phyloP scores from a whole-genome alignment of 2,888 invertebrate species.

The Drosophila histrio region DNA sequence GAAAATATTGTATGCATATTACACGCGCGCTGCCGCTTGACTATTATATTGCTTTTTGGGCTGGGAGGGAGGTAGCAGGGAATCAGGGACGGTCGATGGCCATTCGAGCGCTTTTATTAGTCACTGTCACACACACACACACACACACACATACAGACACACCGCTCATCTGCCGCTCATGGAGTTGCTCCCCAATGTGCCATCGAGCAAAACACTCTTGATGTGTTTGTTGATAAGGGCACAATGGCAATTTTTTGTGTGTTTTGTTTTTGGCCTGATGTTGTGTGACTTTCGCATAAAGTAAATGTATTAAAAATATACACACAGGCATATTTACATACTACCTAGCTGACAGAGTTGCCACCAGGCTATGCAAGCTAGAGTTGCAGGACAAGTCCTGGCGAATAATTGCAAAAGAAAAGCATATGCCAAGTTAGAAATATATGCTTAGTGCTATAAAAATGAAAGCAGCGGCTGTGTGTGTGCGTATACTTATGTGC shows the following conservation, averaged over 20 bases:
- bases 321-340: slow-evolving; percentile 14
- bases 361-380: slow-evolving; percentile 8
- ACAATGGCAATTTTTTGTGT: slow-evolving; percentile 40
- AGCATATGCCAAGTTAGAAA: slow-evolving; percentile 49
- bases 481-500: slow-evolving; percentile 11
- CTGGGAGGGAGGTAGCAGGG: background rate
- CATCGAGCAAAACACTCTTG: slow-evolving; percentile 72
- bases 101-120: slow-evolving; percentile 68
- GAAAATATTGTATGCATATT: slow-evolving; percentile 76
- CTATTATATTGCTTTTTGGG: slow-evolving; percentile 75
- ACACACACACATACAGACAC: slow-evolving; percentile 17
- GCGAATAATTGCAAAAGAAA: slow-evolving; percentile 2
- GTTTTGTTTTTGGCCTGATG: slow-evolving; percentile 32
- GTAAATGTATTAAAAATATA: slow-evolving; percentile 70
- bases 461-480: slow-evolving; percentile 16
- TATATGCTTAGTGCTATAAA: slow-evolving; percentile 65
- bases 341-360: slow-evolving; percentile 12
- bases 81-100: slow-evolving; percentile 14
- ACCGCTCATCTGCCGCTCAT: slow-evolving; percentile 11
- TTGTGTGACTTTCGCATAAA: slow-evolving; percentile 39
- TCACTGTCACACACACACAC: slow-evolving; percentile 61
- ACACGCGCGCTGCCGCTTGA: slow-evolving; percentile 63
- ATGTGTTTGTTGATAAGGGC: slow-evolving; percentile 63
- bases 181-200: slow-evolving; percentile 77
- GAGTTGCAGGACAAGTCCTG: background rate